A percentile compares a stretch with the other conserved stretches of the same genome.
Evolutionary conservation across 1,140 invertebrate species (phyloP).

Genomic region (Drosophila littoralis): DNA sequence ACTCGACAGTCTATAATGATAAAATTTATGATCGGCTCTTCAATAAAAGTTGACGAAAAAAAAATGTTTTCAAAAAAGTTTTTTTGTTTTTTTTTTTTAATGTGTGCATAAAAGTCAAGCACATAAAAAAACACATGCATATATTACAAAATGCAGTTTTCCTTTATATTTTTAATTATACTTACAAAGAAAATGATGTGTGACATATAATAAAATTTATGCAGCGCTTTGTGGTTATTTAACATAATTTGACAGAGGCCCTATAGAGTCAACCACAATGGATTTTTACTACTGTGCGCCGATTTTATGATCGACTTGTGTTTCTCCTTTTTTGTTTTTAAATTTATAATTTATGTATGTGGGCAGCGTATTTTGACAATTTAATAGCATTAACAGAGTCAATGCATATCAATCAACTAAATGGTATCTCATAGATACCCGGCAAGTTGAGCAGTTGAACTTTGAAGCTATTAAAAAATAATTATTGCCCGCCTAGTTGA

Average conservation of each 20-base stretch:
- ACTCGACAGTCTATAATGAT: slow-evolving; percentile 53
- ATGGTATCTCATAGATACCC: slow-evolving; percentile 35
- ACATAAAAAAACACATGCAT: slow-evolving; percentile 30
- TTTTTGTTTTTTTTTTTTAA: slow-evolving; percentile 30
- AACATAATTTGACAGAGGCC: slow-evolving; percentile 64
- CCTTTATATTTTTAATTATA: slow-evolving; percentile 75
- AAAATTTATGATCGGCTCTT: slow-evolving; percentile 64
- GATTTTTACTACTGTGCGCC: slow-evolving; percentile 65
- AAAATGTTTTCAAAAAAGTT: slow-evolving; percentile 20
- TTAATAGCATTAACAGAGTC: slow-evolving; percentile 56
- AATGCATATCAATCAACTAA: slow-evolving; percentile 62
- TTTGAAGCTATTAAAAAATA: slow-evolving; percentile 64
- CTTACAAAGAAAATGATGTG: slow-evolving; percentile 52
- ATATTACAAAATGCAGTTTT: slow-evolving; percentile 52
- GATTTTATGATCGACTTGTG: slow-evolving; percentile 41
- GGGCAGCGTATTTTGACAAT: slow-evolving; percentile 71
- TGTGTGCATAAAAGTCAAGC: slow-evolving; percentile 39
- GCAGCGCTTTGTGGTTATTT: slow-evolving; percentile 70
- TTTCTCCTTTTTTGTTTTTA: slow-evolving; percentile 29
- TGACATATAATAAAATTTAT: slow-evolving; percentile 75
- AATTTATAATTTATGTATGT: slow-evolving; percentile 64
- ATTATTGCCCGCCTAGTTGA: slow-evolving; percentile 69
- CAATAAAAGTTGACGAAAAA: slow-evolving; percentile 44
- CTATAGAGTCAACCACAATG: slow-evolving; percentile 50
- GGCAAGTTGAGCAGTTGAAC: slow-evolving; percentile 31